Conservation (phyloP, 1,140 invertebrate genomes). For the Meloidogyne hapla region DNA sequence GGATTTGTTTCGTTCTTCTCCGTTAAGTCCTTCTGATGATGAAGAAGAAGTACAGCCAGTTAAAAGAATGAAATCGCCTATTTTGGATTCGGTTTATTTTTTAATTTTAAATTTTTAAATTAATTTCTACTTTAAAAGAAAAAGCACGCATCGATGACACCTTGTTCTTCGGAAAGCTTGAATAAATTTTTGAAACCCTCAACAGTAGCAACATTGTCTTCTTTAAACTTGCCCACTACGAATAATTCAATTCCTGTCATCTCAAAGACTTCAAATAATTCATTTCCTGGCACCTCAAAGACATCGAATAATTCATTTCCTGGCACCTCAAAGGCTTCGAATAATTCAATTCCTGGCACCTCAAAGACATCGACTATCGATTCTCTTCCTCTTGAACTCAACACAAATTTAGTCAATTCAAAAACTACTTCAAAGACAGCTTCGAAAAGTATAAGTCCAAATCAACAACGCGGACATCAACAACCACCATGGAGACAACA, state of each 20-base stretch:
- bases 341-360: not conserved
- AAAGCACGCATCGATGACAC: not conserved
- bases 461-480: not conserved
- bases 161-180: not conserved
- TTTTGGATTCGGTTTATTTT: not conserved
- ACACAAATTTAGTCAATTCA: not conserved
- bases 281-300: not conserved
- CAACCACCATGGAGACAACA: not conserved
- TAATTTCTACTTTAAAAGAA: not conserved
- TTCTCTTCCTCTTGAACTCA: not conserved
- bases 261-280: no score
- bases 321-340: not conserved
- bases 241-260: no score
- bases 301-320: not conserved
- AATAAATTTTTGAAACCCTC: not conserved
- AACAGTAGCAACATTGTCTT: not conserved
- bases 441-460: not conserved
- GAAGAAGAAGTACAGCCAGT: not conserved
- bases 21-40: not conserved
- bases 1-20: not conserved
- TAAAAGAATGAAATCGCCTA: not conserved
- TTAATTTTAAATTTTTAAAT: no score
- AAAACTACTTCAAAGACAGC: not conserved
- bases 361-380: not conserved
- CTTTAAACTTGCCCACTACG: not conserved